phyloP scores from a whole-genome alignment of 2,888 invertebrate genomes.

The Cylloceria caligata region DNA sequence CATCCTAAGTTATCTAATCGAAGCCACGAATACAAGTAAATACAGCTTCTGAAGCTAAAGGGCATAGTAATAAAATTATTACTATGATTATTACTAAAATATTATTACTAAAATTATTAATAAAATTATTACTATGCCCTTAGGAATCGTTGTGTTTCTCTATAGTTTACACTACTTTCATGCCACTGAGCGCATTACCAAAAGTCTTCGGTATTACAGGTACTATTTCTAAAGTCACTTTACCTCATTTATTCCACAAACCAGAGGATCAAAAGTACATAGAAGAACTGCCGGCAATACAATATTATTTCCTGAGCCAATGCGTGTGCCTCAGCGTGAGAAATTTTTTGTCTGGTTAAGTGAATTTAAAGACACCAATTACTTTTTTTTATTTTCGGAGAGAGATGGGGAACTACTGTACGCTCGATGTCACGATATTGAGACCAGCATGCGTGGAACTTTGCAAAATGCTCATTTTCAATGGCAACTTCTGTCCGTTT shows the following conservation, averaged over 20 bases:
- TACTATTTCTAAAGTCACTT: conserved; percentile 70
- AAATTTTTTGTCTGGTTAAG: conserved; percentile 72
- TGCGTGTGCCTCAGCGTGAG: too few relatives aligned
- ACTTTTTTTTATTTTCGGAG: conserved; percentile 72
- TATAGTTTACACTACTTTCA: conserved; percentile 75
- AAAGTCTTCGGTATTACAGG: conserved; percentile 72
- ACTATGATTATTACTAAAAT: too few relatives aligned
- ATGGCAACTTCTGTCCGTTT: conserved; percentile 72
- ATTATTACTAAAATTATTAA: too few relatives aligned
- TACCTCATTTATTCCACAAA: conserved; percentile 73
- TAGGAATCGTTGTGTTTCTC: conserved; percentile 68
- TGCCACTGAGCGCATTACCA: conserved; percentile 71
- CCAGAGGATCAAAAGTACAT: conserved; percentile 70
- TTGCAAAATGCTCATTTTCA: conserved; percentile 69
- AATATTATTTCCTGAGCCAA: too few relatives aligned
- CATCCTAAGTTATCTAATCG: conserved; percentile 34
- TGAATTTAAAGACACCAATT: conserved; percentile 46
- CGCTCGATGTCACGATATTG: conserved; percentile 72
- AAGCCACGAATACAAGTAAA: too few relatives aligned
- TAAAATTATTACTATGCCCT: conserved; percentile 66
- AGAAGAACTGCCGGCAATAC: conserved; percentile 69
- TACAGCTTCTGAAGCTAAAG: too few relatives aligned
- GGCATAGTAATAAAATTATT: too few relatives aligned
- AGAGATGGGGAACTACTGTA: conserved; percentile 71
- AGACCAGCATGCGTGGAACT: conserved; percentile 74